A percentile compares a stretch with the other conserved stretches of the same genome.
Conservation (phyloP, 2,113 vertebrate species). For the Thryonomys swinderianus region DNA sequence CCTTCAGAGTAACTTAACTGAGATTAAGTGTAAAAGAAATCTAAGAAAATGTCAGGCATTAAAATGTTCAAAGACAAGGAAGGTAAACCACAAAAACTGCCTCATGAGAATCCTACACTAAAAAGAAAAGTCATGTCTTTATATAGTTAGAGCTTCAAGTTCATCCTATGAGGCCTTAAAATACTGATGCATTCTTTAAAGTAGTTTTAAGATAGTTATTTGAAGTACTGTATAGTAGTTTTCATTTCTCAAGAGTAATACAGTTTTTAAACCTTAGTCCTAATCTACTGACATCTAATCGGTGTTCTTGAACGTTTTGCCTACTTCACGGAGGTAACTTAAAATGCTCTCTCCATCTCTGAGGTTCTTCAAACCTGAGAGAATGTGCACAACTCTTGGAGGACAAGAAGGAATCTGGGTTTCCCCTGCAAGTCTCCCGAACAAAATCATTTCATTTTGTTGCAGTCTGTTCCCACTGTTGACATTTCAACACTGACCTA, state of each 20-base stretch:
- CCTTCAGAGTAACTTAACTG: slow-evolving; percentile 50
- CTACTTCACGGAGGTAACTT: neutral
- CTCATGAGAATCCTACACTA: neutral
- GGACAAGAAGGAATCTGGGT: neutral
- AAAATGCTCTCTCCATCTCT: neutral
- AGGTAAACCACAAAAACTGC: neutral
- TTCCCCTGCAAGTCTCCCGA: neutral
- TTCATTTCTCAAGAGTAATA: slow-evolving; percentile 35
- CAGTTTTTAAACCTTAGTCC: neutral
- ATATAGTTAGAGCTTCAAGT: neutral
- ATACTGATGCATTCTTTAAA: neutral
- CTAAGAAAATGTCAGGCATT: slow-evolving; percentile 36
- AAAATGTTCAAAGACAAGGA: slow-evolving; percentile 30
- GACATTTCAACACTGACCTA: neutral
- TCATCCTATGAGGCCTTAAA: neutral
- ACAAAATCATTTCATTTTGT: neutral
- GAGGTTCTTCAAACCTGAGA: neutral
- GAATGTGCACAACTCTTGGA: neutral
- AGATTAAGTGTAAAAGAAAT: slow-evolving; percentile 61
- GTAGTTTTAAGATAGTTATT: neutral
- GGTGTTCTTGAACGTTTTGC: slow-evolving; percentile 37
- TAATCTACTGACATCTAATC: neutral
- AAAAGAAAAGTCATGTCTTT: slow-evolving; percentile 27
- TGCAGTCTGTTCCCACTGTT: neutral
- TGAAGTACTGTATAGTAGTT: neutral